A percentile compares a stretch with the other conserved stretches of the same genome.
phyloP scores from a whole-genome alignment of 1,140 invertebrate species.

The Tyrophagus putrescentiae region DNA sequence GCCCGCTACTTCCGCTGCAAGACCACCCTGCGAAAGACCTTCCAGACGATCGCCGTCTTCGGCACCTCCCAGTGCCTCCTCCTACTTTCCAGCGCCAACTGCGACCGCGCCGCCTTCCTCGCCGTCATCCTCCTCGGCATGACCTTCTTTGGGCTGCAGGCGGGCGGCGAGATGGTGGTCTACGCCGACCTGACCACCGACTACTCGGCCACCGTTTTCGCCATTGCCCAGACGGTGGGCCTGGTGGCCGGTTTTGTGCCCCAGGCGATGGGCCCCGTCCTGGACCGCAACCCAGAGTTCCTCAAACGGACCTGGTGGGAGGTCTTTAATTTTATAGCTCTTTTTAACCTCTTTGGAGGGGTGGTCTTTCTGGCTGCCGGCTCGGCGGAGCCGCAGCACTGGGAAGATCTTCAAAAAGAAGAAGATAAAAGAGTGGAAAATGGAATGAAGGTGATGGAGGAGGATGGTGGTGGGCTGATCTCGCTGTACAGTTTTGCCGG shows the following conservation, averaged over 20 bases:
- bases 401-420: no score
- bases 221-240: constrained; percentile 44
- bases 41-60: not conserved
- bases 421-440: no score
- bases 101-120: not conserved
- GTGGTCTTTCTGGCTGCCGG: not conserved
- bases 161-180: constrained; percentile 9
- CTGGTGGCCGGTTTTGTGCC: constrained; percentile 31
- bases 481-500: no score
- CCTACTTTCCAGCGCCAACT: not conserved
- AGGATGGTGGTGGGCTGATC: no score
- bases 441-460: no score
- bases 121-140: constrained; percentile 1
- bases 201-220: constrained; percentile 35
- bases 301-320: not conserved
- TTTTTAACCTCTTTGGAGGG: not conserved
- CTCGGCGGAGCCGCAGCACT: not conserved
- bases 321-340: not conserved
- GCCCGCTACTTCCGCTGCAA: no score
- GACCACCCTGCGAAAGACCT: constrained; percentile 10
- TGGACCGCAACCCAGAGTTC: not conserved
- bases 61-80: not conserved
- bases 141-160: constrained; percentile 7
- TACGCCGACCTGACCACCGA: not conserved
- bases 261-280: constrained; percentile 38